Evolutionary conservation across 2,113 vertebrate genomes (phyloP), one percentile per base, ranked within the genome.

Genomic region (Macrotus californicus): DNA sequence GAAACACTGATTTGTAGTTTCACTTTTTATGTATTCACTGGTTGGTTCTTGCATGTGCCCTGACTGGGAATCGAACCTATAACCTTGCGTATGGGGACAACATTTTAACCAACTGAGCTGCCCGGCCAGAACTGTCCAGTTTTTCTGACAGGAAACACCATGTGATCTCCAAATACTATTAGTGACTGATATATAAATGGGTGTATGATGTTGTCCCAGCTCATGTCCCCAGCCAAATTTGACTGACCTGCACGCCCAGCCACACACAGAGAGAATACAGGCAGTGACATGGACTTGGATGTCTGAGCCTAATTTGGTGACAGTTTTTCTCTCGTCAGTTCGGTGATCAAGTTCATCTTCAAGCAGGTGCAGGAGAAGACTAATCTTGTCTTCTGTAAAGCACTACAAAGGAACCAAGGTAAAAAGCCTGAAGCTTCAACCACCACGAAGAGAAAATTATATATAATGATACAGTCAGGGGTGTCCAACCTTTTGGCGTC

Each of bases 201-300:
- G 56, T 39, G 2, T 69, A 29, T 2, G 10, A 19, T 34, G 13
- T 1, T 69, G 18, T 87, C 76, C 39, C 3, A 2, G 39, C 52
- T 92, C 48, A n/a, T 7, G 39, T 36, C 1, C 7, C 29, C 22
- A 29, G 89, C 34, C 36, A 87, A 34, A 52, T 12, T 18, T 3
- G 1, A 92, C 97, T 97, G 77, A 99, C 99, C 99, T 99, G 87
- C 98, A 98, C 0, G 98, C 98, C 99, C 99, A 99, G 96, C 99
- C 99, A 8, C 99, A 99, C 34, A 99, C 97, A n/a, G 99, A 98
- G 84, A 99, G 98, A 34, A 99, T 94, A 39, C 99, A 99, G 91
- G 99, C 99, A 5, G 99, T 98, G 96, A 99, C 96, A 1, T 99
- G 99, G 59, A 99, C 97, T n/a, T 98, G 98, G 29, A 97, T 91